Base-by-base conservation (phyloP, 1,140 invertebrate species). In the Eumaeus atala region DNA sequence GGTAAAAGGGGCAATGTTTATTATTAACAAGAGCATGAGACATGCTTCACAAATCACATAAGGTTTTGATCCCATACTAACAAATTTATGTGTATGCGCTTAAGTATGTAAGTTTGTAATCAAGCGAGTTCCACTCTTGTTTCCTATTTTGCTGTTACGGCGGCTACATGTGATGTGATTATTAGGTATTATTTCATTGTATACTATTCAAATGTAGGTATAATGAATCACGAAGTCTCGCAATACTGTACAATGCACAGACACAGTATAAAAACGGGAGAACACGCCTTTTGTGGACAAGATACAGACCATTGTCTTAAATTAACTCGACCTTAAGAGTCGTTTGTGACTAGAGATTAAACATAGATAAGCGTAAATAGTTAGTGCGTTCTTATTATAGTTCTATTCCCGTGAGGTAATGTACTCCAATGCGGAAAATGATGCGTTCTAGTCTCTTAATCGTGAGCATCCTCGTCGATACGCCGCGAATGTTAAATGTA, bases 401-500 rank as follows among this genome's bases (percentile, higher is more conserved):
- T 6, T 28, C n/a, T 28, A 28, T 44, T 44, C 7, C 40, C 40
- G 8, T 44, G 40, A 44, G 12, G 40, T 16, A 14, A 14, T 16
- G 40, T 28, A 17, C 16, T 44, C 12, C 16, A 44, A 44, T 44
- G 40, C 40, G 40, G 17, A 9, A 9, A 44, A 44, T 44, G 40
- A 44, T 40, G 38, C 51, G 12, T 53, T 42, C 33, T 8, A 40
- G 38, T 33, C 51, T n/a, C n/a, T n/a, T 49, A 34, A 34, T 49
- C 37, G 38, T 44, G 51, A 42, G 40, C 38, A 40, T 53, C 51
- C 44, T 48, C 12, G 47, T 53, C 36, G 38, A 58, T 54, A 48
- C 17, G 58, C 37, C 48, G 21, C 54, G 61, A 56, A 61, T 59
- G 58, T 60, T 50, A 66, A 51, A 61, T 44, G 55, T 53, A 63